Evolutionary conservation across 2,888 invertebrate genomes (phyloP), one percentile per base, ranked within the genome.

Genomic region (Petrolisthes manimaculis): DNA sequence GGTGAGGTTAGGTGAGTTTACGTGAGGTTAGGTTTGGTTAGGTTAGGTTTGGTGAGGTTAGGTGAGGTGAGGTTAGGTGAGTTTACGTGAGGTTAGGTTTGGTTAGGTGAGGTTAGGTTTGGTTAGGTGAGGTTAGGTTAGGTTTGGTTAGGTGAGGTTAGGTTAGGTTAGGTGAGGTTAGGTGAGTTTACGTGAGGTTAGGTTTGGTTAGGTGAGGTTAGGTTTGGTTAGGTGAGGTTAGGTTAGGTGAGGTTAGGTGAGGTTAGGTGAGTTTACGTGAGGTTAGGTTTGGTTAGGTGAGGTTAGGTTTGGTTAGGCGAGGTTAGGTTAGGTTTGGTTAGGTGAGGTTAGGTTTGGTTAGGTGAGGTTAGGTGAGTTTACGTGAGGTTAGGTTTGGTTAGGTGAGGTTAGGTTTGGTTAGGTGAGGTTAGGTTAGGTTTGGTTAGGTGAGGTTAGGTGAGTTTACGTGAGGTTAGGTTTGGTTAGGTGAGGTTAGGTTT

Each of bases 161-260:
- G 75, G 75, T 75, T 75, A 9, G n/a, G 37, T 75, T n/a, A 14
- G 75, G n/a, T 24, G 8, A 75, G 75, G 75, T 75, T 75, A 75
- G 37, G 1, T 75, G 8, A 24, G n/a, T 8, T 75, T 75, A 75
- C 14, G 75, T 61, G 8, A 61, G 61, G 61, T 61, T 61, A 61
- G 61, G 61, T 61, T 61, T 12, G 61, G 61, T 61, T 6, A 61
- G 14, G 61, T 61, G 8, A 61, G 9, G 14, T 24, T 75, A 75
- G 75, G 75, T 75, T 75, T 21, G 37, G 75, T 75, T n/a, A 14
- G 75, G n/a, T 75, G 9, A 75, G 75, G 75, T 24, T 75, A 75
- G 75, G 1, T 21, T 75, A 75, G 75, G 75, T 24, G 8, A 75
- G 21, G 1, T 75, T 75, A 75, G 37, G 75, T 24, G 8, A 75